A percentile compares a stretch with the other conserved stretches of the same genome.
Evolutionary conservation across 2,113 vertebrate species (phyloP).

Genomic region (Leucoraja erinaceus): DNA sequence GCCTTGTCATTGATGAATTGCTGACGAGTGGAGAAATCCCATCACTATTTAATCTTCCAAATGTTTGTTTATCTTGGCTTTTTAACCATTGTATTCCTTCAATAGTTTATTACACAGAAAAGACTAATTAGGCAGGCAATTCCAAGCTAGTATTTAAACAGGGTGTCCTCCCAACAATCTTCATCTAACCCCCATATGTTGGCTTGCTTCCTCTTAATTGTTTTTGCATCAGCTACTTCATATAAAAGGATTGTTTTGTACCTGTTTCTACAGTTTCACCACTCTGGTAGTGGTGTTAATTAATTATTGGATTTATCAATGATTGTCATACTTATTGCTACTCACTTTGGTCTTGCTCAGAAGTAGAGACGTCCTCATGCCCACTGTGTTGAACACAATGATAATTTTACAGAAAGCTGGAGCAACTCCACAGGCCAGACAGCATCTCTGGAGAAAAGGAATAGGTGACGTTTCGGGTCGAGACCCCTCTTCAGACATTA

Average conservation of each 20-base stretch:
- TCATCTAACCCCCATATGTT: not conserved
- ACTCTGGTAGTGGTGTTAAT: not conserved
- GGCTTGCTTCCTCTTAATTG: not conserved
- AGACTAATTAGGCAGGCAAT: not conserved
- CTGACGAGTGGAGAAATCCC: not conserved
- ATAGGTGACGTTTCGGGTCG: no score
- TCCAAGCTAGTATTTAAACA: not conserved
- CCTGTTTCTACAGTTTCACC: not conserved
- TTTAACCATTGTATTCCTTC: not conserved
- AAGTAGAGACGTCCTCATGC: not conserved
- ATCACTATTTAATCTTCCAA: not conserved
- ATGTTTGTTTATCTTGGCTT: not conserved
- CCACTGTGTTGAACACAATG: not conserved
- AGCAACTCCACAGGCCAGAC: no score
- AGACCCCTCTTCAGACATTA: no score
- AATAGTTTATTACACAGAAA: not conserved
- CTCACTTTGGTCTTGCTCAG: not conserved
- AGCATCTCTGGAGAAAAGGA: no score
- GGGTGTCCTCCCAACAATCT: not conserved
- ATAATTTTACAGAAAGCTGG: not conserved
- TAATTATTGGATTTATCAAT: not conserved
- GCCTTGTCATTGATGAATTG: not conserved
- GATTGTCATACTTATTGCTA: no score
- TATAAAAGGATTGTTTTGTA: not conserved
- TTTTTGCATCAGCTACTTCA: not conserved